Percentiles rank a stretch among this genome's conserved stretches.
Conservation (phyloP, 2,888 invertebrate species). For the Drosophila demipolita region DNA sequence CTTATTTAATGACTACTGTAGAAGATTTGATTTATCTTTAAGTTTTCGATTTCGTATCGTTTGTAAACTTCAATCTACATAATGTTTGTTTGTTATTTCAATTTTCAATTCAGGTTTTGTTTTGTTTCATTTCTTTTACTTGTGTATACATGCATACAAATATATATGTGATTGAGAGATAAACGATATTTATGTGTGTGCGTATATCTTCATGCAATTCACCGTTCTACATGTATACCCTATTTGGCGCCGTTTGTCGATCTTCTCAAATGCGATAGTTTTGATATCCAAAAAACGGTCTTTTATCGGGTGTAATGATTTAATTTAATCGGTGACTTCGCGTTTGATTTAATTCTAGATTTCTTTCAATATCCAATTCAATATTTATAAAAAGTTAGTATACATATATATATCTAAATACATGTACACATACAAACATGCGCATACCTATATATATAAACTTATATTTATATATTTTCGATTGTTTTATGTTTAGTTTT, state of each 20-base stretch:
- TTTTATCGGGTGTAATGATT: background rate
- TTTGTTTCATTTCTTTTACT: background rate
- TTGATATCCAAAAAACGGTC: background rate
- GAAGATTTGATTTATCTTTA: background rate
- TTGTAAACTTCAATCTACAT: background rate
- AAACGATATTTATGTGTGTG: background rate
- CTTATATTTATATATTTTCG: background rate
- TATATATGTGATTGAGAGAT: background rate
- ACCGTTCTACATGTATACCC: background rate
- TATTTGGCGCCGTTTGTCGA: background rate
- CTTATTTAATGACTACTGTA: background rate
- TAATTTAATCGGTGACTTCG: background rate
- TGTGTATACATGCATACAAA: background rate
- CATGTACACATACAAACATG: slow-evolving; percentile 1
- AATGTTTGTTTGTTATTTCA: background rate
- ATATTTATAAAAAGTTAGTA: background rate
- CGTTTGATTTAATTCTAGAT: background rate
- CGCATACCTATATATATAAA: background rate
- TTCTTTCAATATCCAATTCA: background rate
- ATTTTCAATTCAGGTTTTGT: background rate
- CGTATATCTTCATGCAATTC: background rate
- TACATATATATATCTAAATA: slow-evolving; percentile 7
- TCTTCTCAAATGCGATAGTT: background rate
- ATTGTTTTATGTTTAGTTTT: background rate
- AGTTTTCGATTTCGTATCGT: background rate